These are phyloP conservation scores for Xestia c-nigrum DNA, from an alignment of 2,888 invertebrate genomes.

Conservation along the genomic window DNA sequence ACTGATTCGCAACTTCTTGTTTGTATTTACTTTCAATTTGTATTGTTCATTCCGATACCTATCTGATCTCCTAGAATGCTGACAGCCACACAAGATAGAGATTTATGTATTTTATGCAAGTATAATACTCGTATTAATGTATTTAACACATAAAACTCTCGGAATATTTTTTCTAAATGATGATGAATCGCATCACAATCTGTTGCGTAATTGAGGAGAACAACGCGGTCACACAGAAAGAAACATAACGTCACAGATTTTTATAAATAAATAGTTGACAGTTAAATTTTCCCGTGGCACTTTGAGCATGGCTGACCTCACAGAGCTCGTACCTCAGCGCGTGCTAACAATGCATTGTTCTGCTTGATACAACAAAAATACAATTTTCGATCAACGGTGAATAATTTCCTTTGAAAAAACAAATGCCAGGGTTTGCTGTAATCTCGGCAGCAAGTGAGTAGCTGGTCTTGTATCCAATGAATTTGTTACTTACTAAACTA, in stretches of 20 bases:
- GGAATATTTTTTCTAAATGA: not conserved
- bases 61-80: not conserved
- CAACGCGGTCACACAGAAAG: not conserved
- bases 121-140: not conserved
- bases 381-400: slow-evolving; percentile 32
- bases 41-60: not conserved
- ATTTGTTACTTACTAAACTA: too few species aligned
- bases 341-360: slow-evolving; percentile 33
- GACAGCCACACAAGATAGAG: not conserved
- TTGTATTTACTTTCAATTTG: not conserved
- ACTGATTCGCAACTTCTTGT: not conserved
- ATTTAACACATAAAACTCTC: not conserved
- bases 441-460: not conserved
- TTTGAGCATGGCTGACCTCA: not conserved
- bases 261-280: too few species aligned
- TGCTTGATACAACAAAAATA: slow-evolving; percentile 14
- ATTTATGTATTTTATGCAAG: not conserved
- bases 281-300: not conserved
- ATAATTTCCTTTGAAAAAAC: slow-evolving; percentile 34
- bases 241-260: not conserved
- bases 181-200: not conserved
- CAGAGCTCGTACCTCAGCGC: not conserved
- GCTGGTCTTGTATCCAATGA: too few species aligned
- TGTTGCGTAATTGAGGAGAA: not conserved
- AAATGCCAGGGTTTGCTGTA: slow-evolving; percentile 4